These are phyloP conservation scores for Python bivittatus DNA, from an alignment of 2,113 vertebrate species.

Conservation along the genomic window DNA sequence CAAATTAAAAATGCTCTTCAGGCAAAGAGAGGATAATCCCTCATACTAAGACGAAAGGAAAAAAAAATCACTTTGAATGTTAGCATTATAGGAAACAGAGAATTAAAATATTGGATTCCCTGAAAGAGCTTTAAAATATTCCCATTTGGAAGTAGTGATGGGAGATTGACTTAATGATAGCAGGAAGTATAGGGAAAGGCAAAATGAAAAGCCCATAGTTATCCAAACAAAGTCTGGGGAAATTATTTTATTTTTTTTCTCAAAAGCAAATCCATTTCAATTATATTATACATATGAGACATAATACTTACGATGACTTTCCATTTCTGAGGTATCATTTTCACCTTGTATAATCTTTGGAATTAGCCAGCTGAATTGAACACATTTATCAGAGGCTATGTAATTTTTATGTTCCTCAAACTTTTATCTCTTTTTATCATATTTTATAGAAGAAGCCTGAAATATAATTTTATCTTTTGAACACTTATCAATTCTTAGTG, in stretches of 20 bases:
- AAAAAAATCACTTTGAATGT: neutral
- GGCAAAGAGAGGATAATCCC: neutral
- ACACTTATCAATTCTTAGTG: neutral
- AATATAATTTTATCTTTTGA: slow-evolving; percentile 20
- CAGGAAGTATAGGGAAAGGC: slow-evolving; percentile 7
- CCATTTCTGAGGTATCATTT: neutral
- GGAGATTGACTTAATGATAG: slow-evolving; percentile 26
- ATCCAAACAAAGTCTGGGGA: slow-evolving; percentile 23
- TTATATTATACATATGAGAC: slow-evolving; percentile 42
- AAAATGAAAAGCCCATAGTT: slow-evolving; percentile 20
- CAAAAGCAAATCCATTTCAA: slow-evolving; percentile 11
- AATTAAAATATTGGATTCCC: slow-evolving; percentile 27
- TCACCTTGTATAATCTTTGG: slow-evolving; percentile 20
- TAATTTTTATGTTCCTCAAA: slow-evolving; percentile 6
- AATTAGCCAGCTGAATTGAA: neutral
- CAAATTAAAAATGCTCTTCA: neutral
- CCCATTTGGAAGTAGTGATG: neutral
- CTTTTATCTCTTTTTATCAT: slow-evolving; percentile 19
- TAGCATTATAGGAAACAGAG: slow-evolving; percentile 22
- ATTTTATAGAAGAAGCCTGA: slow-evolving; percentile 6
- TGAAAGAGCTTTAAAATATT: slow-evolving; percentile 30
- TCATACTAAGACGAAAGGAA: neutral
- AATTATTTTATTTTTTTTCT: slow-evolving; percentile 26
- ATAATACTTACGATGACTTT: slow-evolving; percentile 4
- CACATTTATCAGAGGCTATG: neutral